Conservation (phyloP, 2,113 vertebrate species). For the Anguilla japonica region DNA sequence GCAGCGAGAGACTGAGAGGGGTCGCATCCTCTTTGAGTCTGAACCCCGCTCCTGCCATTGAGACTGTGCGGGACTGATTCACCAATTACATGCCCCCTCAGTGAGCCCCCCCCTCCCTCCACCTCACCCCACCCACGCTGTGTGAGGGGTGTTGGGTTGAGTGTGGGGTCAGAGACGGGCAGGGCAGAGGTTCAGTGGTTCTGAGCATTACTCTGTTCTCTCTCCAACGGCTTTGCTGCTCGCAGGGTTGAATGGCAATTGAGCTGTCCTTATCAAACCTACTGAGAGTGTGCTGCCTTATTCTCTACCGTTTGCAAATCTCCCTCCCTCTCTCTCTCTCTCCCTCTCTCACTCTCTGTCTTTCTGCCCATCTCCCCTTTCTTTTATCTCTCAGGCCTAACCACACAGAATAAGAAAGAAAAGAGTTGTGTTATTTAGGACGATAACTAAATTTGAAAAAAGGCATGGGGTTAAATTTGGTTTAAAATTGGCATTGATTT, state of each 20-base stretch:
- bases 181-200: too few species aligned
- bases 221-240: background rate
- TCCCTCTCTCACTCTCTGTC: background rate
- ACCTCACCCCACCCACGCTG: too few species aligned
- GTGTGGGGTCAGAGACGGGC: too few species aligned
- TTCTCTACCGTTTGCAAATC: background rate
- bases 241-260: background rate
- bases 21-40: too few species aligned
- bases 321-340: background rate
- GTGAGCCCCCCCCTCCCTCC: too few species aligned
- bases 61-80: too few species aligned
- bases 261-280: background rate
- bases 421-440: background rate
- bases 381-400: background rate
- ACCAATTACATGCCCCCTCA: too few species aligned
- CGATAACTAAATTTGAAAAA: background rate
- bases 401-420: background rate
- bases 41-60: too few species aligned
- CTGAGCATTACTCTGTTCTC: too few species aligned
- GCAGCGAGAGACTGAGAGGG: too few species aligned
- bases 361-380: background rate
- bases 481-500: background rate
- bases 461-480: background rate
- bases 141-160: too few species aligned
- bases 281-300: background rate